Percentiles rank a stretch among this genome's conserved stretches.
Evolutionary conservation across 2,113 vertebrate genomes (phyloP).

Genomic region (Eleginops maclovinus): DNA sequence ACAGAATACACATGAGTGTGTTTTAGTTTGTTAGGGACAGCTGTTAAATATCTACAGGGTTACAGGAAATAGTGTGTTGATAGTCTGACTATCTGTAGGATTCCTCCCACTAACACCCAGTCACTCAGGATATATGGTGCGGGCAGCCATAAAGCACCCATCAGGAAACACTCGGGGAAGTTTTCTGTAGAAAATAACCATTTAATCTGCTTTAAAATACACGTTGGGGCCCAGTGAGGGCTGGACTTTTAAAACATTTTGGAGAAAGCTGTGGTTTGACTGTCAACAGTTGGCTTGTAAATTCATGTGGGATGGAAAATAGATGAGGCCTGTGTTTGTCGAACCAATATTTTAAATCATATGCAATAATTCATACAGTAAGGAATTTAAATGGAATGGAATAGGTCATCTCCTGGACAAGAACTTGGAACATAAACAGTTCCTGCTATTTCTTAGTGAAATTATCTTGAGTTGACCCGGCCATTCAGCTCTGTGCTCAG

Average conservation of each 20-base stretch:
- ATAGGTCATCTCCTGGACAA: not conserved
- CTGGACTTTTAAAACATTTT: not conserved
- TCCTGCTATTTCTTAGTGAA: conserved; percentile 25
- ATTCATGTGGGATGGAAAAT: conserved; percentile 1
- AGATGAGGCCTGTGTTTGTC: not conserved
- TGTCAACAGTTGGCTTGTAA: not conserved
- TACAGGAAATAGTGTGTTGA: not conserved
- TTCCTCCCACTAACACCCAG: conserved; percentile 13
- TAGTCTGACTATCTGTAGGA: conserved; percentile 36
- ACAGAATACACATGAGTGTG: too few species aligned
- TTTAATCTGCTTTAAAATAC: conserved; percentile 31
- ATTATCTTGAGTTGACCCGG: conserved; percentile 23
- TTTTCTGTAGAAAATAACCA: conserved; percentile 13
- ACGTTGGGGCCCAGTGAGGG: conserved; percentile 18
- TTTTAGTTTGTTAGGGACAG: not conserved
- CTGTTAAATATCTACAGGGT: conserved; percentile 18
- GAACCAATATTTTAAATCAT: conserved; percentile 9
- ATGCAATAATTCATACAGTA: conserved; percentile 1
- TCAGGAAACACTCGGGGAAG: conserved; percentile 37
- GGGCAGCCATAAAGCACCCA: not conserved
- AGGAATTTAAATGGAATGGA: conserved; percentile 6
- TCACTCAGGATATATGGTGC: conserved; percentile 24
- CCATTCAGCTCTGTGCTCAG: conserved; percentile 24
- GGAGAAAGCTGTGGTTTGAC: conserved; percentile 14
- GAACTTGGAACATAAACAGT: not conserved